A percentile compares a stretch with the other conserved stretches of the same genome.
Evolutionary conservation across 2,797 vertebrate genomes (phyloP).

Genomic region (Loriculus beryllinus): DNA sequence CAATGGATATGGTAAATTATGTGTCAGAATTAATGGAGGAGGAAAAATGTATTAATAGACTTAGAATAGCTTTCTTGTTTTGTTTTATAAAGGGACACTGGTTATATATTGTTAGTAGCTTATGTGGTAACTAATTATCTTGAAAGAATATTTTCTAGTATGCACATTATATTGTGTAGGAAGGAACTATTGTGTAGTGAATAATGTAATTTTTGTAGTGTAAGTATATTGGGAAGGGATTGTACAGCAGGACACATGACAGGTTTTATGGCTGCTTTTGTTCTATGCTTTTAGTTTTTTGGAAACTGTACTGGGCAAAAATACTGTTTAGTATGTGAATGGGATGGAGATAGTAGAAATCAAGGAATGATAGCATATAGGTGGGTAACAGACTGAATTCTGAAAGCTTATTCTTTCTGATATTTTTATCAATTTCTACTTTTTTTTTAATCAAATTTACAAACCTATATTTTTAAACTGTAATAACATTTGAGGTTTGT

Average conservation of each 20-base stretch:
- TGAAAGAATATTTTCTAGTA: neutral
- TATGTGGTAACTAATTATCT: neutral
- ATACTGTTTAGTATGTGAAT: neutral
- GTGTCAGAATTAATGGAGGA: neutral
- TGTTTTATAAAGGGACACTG: neutral
- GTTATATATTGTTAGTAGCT: neutral
- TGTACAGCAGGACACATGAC: neutral
- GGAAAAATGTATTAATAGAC: neutral
- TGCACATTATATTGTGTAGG: neutral
- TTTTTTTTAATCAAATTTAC: neutral
- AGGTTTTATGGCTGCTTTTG: neutral
- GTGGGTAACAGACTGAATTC: neutral
- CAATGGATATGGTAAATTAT: neutral
- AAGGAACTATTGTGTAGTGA: neutral
- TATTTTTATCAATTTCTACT: neutral
- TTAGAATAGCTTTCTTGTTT: neutral
- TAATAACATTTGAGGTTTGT: neutral
- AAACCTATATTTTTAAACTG: neutral
- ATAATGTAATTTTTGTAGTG: neutral
- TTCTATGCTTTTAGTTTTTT: neutral
- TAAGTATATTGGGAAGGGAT: neutral
- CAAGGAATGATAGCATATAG: neutral
- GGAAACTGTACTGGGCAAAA: neutral
- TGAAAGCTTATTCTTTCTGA: neutral
- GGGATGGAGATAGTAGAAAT: neutral